These are phyloP conservation scores for Halictus quadricinctus DNA, from an alignment of 2,888 invertebrate species.

Conservation along the genomic window DNA sequence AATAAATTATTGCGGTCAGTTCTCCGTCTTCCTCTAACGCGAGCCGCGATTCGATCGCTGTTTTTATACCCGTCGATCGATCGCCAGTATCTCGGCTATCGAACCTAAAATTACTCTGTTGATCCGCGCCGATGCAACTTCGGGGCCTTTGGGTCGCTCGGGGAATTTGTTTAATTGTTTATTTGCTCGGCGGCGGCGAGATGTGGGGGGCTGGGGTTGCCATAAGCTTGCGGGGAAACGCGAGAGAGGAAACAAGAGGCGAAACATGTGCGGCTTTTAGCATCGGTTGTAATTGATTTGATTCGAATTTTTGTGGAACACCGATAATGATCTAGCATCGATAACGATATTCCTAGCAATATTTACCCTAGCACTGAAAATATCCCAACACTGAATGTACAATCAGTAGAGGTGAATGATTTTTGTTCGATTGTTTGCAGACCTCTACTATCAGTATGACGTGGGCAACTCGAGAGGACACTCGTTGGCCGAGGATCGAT, in stretches of 20 bases:
- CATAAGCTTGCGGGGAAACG: background rate
- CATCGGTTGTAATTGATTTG: too few relatives aligned
- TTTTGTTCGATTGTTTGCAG: conserved; percentile 58
- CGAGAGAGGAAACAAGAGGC: too few relatives aligned
- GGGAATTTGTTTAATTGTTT: background rate
- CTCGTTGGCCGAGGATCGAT: conserved; percentile 35
- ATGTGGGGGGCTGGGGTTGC: too few relatives aligned
- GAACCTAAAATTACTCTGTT: background rate
- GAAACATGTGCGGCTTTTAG: background rate
- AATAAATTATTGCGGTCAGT: background rate
- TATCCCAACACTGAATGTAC: too few relatives aligned
- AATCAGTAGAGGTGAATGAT: background rate
- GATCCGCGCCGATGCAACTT: background rate
- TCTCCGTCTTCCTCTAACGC: background rate
- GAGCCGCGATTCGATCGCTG: background rate
- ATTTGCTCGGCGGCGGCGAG: too few relatives aligned
- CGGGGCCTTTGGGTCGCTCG: background rate
- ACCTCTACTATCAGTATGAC: conserved; percentile 59
- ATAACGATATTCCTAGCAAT: too few relatives aligned
- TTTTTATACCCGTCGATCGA: background rate
- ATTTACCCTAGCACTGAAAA: too few relatives aligned
- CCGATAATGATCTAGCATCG: too few relatives aligned
- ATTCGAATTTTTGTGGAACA: too few relatives aligned
- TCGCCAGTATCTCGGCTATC: background rate
- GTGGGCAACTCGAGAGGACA: conserved; percentile 50